Evolutionary conservation across 2,888 invertebrate species (phyloP), one percentile per base, ranked within the genome.

Genomic region (Idaea aversata): DNA sequence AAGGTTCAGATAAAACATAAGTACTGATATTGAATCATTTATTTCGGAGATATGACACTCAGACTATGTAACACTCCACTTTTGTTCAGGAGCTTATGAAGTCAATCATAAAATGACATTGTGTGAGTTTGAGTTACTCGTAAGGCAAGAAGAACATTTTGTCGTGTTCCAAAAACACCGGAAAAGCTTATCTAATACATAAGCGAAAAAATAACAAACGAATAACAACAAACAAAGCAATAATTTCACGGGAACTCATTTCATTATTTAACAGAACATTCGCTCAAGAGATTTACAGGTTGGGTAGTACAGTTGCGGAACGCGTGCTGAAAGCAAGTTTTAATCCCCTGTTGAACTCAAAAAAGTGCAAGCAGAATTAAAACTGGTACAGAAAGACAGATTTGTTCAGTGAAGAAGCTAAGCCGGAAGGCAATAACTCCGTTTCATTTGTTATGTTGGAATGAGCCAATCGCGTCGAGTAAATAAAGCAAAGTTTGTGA

Each of bases 401-500:
- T 74, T 76, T 72, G 73, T 67, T 83, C 83, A 83, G 81, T 81
- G 77, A 81, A 79, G 80, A 86, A 87, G 84, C 80, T 84, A 86
- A 88, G 86, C 84, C 81, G 79, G 77, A 77, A 81, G 81, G 80
- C 85, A 88, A 89, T 89, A 90, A 87, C 84, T 86, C 84, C 74
- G 83, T 85, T 85, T 86, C 87, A 88, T 91, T 88, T 87, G 85
- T 87, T 86, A 88, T 87, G 81, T 86, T 76, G 83, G 84, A 88
- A 85, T 87, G 87, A 90, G 84, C 85, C 87, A 89, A 91, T 91
- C 86, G 86, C 80, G 83, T 81, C 80, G 82, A 87, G 83, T 83
- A 88, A 91, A 91, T 91, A 90, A 87, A 88, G 81, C 82, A 77
- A 78, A 86, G 81, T 88, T 88, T 85, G 87, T 89, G 86, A 78